These are phyloP conservation scores for Geopemphigus sp. DNA, from an alignment of 1,140 invertebrate genomes.

Conservation along the genomic window DNA sequence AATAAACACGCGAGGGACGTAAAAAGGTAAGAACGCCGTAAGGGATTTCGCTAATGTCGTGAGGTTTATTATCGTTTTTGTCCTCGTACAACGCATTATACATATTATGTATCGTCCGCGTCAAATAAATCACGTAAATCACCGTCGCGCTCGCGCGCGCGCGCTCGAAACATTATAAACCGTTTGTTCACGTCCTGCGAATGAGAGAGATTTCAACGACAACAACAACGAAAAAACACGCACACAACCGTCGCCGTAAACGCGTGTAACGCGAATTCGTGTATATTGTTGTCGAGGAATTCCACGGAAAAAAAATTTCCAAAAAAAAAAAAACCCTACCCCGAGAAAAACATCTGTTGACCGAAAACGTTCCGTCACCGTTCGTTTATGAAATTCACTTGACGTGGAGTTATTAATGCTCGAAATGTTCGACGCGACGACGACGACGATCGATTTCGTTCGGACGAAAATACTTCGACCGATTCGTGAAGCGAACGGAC, in stretches of 20 bases:
- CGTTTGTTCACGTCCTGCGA: slow-evolving; percentile 32
- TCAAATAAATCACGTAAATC: slow-evolving; percentile 24
- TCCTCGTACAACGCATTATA: slow-evolving; percentile 19
- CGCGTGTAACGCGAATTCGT: background rate
- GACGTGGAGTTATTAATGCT: slow-evolving; percentile 34
- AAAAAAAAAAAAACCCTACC: slow-evolving; percentile 8
- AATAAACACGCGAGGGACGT: slow-evolving; percentile 25
- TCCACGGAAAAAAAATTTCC: slow-evolving; percentile 22
- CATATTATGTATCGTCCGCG: slow-evolving; percentile 16
- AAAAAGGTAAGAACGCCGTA: slow-evolving; percentile 35
- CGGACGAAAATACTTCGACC: too few relatives aligned
- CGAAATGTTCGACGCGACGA: slow-evolving; percentile 11
- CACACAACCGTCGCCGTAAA: background rate
- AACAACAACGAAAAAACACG: background rate
- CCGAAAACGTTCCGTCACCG: slow-evolving; percentile 32
- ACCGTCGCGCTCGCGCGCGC: background rate
- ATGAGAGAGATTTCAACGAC: background rate
- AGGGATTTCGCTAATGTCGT: slow-evolving; percentile 31
- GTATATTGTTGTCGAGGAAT: slow-evolving; percentile 12
- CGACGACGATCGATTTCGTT: too few relatives aligned
- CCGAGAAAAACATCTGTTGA: slow-evolving; percentile 46
- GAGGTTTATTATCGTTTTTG: slow-evolving; percentile 41
- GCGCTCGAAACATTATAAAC: background rate
- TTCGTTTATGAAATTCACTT: slow-evolving; percentile 41
- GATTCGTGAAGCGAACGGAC: too few relatives aligned